A percentile compares a stretch with the other conserved stretches of the same genome.
phyloP scores from a whole-genome alignment of 2,888 invertebrate species.

The Rhamnusium bicolor region DNA sequence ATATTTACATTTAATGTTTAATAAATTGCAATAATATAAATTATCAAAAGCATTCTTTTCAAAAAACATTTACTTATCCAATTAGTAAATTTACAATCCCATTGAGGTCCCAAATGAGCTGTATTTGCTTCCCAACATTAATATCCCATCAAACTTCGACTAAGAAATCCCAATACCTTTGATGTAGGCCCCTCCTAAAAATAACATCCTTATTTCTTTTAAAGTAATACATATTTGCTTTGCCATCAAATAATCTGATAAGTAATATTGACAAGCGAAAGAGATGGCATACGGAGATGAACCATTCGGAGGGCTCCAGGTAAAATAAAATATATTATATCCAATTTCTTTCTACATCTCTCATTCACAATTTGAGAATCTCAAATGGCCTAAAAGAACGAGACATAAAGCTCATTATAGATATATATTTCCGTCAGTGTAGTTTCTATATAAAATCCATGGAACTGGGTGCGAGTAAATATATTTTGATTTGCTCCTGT shows the following conservation, averaged over 20 bases:
- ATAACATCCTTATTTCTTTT: neutral
- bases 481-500: neutral
- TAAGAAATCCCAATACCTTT: neutral
- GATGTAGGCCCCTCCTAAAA: neutral
- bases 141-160: neutral
- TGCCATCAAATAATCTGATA: slow-evolving; percentile 7
- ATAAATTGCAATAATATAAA: too few relatives aligned
- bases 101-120: too few relatives aligned
- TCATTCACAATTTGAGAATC: slow-evolving; percentile 9
- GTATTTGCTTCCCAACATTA: neutral
- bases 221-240: slow-evolving; percentile 4
- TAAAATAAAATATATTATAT: neutral
- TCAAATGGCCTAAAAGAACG: neutral
- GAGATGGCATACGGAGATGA: neutral
- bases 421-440: neutral
- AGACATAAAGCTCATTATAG: neutral
- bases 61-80: too few relatives aligned
- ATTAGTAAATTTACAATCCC: too few relatives aligned
- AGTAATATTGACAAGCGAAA: neutral
- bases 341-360: slow-evolving; percentile 5
- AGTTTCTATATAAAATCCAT: neutral
- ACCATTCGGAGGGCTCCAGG: slow-evolving; percentile 1
- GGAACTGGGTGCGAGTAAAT: neutral
- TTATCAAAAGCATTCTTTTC: too few relatives aligned
- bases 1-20: too few relatives aligned